Conservation (phyloP, 2,888 invertebrate genomes). For the Creontiades dilutus region DNA sequence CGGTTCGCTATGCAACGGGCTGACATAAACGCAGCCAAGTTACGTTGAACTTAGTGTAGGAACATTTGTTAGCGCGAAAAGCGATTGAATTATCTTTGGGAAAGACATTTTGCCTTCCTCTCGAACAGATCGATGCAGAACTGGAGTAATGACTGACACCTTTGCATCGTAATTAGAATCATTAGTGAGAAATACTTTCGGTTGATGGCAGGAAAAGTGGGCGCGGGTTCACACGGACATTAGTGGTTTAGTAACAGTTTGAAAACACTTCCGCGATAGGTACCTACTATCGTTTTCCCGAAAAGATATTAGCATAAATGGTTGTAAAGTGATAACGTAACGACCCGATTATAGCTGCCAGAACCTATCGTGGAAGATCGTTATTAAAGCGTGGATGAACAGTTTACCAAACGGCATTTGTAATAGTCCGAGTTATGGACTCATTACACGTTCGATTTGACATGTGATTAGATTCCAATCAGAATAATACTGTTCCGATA, state of each 20-base stretch:
- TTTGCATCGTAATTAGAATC: neutral
- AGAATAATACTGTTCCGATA: no score
- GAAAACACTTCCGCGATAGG: neutral
- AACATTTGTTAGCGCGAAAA: neutral
- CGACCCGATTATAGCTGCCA: neutral
- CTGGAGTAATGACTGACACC: neutral
- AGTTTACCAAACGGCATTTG: no score
- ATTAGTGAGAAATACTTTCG: neutral
- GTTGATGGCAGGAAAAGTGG: neutral
- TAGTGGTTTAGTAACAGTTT: neutral
- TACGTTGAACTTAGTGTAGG: neutral
- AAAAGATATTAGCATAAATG: neutral
- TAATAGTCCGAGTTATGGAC: no score
- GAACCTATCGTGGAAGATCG: no score
- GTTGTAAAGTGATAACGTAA: neutral
- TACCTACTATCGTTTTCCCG: neutral
- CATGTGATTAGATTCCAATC: no score
- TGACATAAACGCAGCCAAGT: neutral
- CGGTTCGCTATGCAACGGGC: neutral
- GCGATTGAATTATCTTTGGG: no score
- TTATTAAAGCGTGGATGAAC: no score
- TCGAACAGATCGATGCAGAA: neutral
- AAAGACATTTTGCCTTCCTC: neutral
- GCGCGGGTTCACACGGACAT: neutral
- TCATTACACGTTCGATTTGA: no score